Evolutionary conservation across 1,140 invertebrate species (phyloP), one percentile per base, ranked within the genome.

Genomic region (Melipona quadrifasciata): DNA sequence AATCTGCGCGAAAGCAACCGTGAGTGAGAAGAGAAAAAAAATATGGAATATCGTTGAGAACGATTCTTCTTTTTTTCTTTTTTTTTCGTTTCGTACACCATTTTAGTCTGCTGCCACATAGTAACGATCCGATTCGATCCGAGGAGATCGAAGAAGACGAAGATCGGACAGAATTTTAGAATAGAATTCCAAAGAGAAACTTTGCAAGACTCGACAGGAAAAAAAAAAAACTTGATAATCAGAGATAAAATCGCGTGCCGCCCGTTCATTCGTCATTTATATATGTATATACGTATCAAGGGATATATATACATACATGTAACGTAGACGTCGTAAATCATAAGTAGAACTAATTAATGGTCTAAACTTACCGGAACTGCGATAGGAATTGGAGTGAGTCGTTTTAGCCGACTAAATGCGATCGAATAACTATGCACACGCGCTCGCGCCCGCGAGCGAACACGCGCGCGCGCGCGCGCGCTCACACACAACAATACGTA

Each of bases 61-160:
- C 79, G n/a, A 65, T n/a, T 70, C 51, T 64, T 72, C 10, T 67
- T 21, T 67, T 2, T 34, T 31, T 34, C 5, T 39, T 39, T 39
- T 39, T 16, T 27, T 81, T 89, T 87, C 75, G 70, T 39, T 68
- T 21, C 17, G 6, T 51, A 72, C 84, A 92, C 92, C 92, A 93
- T 86, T 93, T 93, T 93, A 93, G 92, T 92, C 92, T 93, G 93
- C 93, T 92, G 89, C 90, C 86, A 88, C 73, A n/a, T n/a, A 86
- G 65, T 88, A 80, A 81, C 55, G 74, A 81, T 65, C 67, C 19
- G 31, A 11, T 21, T 55, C 51, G 47, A 47, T 31, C 17, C 14
- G 17, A 8, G n/a, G n/a, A n/a, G n/a, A 14, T 16, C 12, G 21
- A n/a, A 39, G 39, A 6, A n/a, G n/a, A n/a, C n/a, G n/a, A n/a